A percentile compares a stretch with the other conserved stretches of the same genome.
These are phyloP conservation scores for Cichlasoma orientale DNA, from an alignment of 2,797 vertebrate species.

Conservation along the genomic window DNA sequence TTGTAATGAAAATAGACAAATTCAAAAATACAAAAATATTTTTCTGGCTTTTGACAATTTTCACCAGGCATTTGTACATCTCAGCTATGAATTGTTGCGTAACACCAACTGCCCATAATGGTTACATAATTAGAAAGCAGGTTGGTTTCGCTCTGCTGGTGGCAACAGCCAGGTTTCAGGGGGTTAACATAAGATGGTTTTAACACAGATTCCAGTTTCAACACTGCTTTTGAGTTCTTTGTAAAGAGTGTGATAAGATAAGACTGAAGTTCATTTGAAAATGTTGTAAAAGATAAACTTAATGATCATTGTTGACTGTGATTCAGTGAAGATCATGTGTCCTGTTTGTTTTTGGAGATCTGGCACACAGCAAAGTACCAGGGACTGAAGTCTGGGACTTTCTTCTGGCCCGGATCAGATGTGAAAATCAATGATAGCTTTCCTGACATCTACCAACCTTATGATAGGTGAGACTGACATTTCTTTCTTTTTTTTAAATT, in stretches of 20 bases:
- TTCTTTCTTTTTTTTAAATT: not conserved
- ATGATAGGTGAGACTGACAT: slow-evolving; percentile 66
- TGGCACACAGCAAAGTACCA: slow-evolving; percentile 81
- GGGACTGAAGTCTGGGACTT: slow-evolving; percentile 79
- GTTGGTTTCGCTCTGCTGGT: not conserved
- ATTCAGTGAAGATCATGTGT: not conserved
- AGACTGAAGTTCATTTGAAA: too few relatives aligned
- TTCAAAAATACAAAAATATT: too few relatives aligned
- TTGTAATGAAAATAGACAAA: not conserved
- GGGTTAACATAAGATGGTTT: too few relatives aligned
- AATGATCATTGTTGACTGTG: not conserved
- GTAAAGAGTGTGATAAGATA: too few relatives aligned
- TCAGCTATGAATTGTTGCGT: not conserved
- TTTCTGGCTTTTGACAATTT: not conserved
- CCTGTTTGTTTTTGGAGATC: slow-evolving; percentile 62
- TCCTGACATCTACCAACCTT: slow-evolving; percentile 72
- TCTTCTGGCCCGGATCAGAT: slow-evolving; percentile 85
- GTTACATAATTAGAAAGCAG: not conserved
- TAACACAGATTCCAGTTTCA: not conserved
- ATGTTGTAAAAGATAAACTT: not conserved
- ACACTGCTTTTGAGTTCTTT: not conserved
- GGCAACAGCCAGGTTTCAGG: not conserved
- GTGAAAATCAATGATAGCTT: slow-evolving; percentile 79
- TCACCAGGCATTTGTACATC: too few relatives aligned
- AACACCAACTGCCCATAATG: not conserved